A percentile compares a stretch with the other conserved stretches of the same genome.
Conservation (phyloP, 2,113 vertebrate genomes). For the Tyrannus savana region DNA sequence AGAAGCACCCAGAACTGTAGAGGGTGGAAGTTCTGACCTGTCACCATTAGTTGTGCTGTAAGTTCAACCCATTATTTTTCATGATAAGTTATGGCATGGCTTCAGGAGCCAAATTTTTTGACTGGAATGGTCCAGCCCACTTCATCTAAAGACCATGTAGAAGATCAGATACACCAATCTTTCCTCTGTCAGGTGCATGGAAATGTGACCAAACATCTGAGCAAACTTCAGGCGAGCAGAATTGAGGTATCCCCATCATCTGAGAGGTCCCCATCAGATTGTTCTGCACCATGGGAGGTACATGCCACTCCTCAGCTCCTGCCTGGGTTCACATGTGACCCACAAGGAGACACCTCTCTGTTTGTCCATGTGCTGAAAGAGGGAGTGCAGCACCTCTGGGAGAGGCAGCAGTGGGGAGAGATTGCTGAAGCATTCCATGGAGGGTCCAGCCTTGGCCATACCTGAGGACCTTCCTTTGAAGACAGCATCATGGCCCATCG, state of each 20-base stretch:
- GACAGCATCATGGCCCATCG: fast-evolving
- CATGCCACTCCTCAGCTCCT: background rate
- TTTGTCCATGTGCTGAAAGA: background rate
- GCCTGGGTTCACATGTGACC: fast-evolving
- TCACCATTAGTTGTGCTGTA: background rate
- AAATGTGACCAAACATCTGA: background rate
- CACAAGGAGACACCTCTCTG: background rate
- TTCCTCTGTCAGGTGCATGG: background rate
- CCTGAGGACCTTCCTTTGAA: background rate
- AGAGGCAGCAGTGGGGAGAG: background rate
- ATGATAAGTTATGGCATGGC: background rate
- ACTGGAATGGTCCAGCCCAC: background rate
- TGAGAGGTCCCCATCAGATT: background rate
- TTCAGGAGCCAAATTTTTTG: background rate
- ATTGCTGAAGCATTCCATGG: background rate
- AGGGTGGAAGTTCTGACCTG: background rate
- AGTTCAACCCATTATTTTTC: background rate
- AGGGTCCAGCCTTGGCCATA: background rate
- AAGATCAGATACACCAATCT: background rate
- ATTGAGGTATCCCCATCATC: background rate
- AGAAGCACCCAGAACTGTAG: background rate
- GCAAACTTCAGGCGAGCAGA: background rate
- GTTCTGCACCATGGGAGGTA: background rate
- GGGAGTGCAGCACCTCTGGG: background rate
- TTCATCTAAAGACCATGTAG: background rate